Conservation (phyloP, 2,113 vertebrate species). For the Desmodus rotundus region DNA sequence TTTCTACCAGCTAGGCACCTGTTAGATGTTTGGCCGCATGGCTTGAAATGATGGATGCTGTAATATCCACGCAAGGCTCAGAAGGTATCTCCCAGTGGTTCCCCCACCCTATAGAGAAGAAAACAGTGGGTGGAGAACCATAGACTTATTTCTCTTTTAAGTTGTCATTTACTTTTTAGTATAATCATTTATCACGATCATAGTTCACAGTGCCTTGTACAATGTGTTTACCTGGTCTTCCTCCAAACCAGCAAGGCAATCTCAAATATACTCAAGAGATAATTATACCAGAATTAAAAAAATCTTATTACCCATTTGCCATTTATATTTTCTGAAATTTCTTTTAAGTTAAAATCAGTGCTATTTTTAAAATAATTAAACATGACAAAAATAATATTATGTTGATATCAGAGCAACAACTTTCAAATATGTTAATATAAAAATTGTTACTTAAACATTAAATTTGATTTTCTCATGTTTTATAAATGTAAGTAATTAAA, state of each 20-base stretch:
- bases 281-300: background rate
- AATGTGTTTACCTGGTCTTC: background rate
- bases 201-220: background rate
- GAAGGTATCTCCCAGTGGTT: background rate
- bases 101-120: background rate
- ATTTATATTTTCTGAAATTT: background rate
- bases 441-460: background rate
- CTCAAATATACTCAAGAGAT: background rate
- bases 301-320: background rate
- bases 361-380: background rate
- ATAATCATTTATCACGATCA: background rate
- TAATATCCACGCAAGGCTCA: background rate
- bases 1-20: constrained; percentile 32
- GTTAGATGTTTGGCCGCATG: background rate
- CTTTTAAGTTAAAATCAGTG: background rate
- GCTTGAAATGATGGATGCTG: background rate
- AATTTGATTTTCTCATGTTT: background rate
- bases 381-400: background rate
- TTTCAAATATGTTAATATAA: background rate
- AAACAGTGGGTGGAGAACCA: background rate
- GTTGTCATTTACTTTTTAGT: background rate
- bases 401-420: background rate
- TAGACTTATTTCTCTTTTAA: background rate
- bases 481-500: constrained; percentile 26
- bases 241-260: background rate